Conservation (phyloP, 1,140 invertebrate genomes). For the Idris sp. region DNA sequence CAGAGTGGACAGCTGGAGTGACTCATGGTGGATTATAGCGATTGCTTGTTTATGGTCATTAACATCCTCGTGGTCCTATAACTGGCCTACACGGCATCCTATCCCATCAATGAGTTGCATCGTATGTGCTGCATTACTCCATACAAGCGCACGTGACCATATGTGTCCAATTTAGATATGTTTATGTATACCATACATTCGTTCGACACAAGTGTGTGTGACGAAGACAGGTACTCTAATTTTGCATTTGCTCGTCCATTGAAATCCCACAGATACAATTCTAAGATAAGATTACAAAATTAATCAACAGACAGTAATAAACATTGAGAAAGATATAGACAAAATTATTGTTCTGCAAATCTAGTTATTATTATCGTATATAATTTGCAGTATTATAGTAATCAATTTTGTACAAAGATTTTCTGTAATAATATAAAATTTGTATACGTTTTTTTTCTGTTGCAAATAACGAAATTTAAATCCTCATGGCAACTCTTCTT, state of each 20-base stretch:
- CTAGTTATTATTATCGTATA: too few species aligned
- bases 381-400: too few species aligned
- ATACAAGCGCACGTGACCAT: conserved; percentile 34
- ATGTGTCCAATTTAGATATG: conserved; percentile 46
- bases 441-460: neutral
- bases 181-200: conserved; percentile 41
- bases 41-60: conserved; percentile 78
- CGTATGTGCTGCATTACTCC: conserved; percentile 46
- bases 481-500: conserved; percentile 24
- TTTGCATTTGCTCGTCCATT: conserved; percentile 38
- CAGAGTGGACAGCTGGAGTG: conserved; percentile 73
- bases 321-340: neutral
- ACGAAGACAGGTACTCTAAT: conserved; percentile 55
- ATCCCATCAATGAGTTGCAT: conserved; percentile 60
- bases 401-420: too few species aligned
- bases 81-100: conserved; percentile 71
- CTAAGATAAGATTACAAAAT: conserved; percentile 20
- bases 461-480: neutral
- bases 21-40: conserved; percentile 77
- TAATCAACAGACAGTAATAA: too few species aligned
- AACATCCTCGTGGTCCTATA: conserved; percentile 77
- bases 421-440: too few species aligned
- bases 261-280: conserved; percentile 41
- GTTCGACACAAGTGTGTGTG: conserved; percentile 21
- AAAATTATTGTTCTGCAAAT: too few species aligned